Conservation (phyloP, 2,113 vertebrate genomes). For the Pseudonaja textilis region DNA sequence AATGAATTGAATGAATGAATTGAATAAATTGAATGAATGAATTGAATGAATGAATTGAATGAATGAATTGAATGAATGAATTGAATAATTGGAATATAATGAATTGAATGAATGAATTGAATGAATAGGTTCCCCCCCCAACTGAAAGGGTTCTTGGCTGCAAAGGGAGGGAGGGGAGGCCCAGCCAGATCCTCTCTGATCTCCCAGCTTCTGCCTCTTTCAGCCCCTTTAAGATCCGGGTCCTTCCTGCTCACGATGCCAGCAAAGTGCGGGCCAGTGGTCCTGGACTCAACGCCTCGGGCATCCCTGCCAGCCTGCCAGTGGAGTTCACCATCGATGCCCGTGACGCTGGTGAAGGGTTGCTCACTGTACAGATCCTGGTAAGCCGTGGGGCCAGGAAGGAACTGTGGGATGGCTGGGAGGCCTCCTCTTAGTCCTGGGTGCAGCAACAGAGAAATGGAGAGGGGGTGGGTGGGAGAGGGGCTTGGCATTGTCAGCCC, state of each 20-base stretch:
- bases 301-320: conserved; percentile 87
- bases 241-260: conserved; percentile 85
- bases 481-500: neutral
- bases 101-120: no score
- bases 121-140: no score
- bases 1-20: no score
- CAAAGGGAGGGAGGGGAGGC: neutral
- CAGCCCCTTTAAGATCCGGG: conserved; percentile 93
- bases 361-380: conserved; percentile 88
- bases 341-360: conserved; percentile 86
- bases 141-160: neutral
- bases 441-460: neutral
- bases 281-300: conserved; percentile 83
- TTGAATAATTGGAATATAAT: no score
- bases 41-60: no score
- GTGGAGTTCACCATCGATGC: conserved; percentile 94
- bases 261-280: conserved; percentile 92
- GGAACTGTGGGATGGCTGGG: neutral
- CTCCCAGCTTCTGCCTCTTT: neutral
- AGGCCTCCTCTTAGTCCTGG: neutral
- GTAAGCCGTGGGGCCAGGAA: conserved; percentile 63
- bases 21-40: no score
- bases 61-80: no score
- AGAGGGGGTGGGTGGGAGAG: neutral
- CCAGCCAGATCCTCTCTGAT: neutral